These are phyloP conservation scores for Apomyelois bistriatella DNA, from an alignment of 2,888 invertebrate genomes.

Conservation along the genomic window DNA sequence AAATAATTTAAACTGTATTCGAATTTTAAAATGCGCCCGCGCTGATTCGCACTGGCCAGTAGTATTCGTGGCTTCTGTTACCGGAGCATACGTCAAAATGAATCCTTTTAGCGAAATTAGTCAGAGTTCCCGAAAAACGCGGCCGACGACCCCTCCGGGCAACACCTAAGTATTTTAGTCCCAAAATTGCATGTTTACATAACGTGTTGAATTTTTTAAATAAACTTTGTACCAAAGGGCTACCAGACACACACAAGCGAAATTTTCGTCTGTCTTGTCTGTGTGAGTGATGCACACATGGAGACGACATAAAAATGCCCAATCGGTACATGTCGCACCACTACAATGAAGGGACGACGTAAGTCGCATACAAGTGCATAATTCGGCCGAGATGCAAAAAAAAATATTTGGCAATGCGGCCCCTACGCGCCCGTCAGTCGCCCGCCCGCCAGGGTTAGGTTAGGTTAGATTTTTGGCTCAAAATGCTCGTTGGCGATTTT, in stretches of 20 bases:
- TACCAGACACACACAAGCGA: constrained; percentile 58
- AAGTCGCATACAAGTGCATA: constrained; percentile 81
- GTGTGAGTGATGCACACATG: constrained; percentile 72
- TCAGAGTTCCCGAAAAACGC: constrained; percentile 75
- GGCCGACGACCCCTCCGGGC: constrained; percentile 67
- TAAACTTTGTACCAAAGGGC: constrained; percentile 66
- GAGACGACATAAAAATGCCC: constrained; percentile 68
- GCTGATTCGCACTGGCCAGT: constrained; percentile 32
- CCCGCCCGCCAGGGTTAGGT: constrained; percentile 79
- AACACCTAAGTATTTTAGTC: constrained; percentile 74
- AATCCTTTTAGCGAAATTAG: constrained; percentile 69
- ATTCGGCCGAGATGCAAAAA: constrained; percentile 81
- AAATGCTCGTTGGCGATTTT: constrained; percentile 75
- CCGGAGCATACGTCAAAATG: constrained; percentile 43
- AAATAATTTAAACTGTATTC: constrained; percentile 30
- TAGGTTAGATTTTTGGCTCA: constrained; percentile 80
- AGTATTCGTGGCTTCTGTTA: constrained; percentile 44
- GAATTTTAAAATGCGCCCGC: constrained; percentile 41
- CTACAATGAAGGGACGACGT: constrained; percentile 78
- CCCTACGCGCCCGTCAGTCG: constrained; percentile 79
- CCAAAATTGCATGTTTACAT: constrained; percentile 73
- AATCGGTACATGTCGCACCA: constrained; percentile 77
- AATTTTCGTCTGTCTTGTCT: constrained; percentile 54
- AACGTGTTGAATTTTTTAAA: constrained; percentile 71
- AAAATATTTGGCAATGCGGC: constrained; percentile 81